A percentile compares a stretch with the other conserved stretches of the same genome.
These are phyloP conservation scores for Argyrosomus japonicus DNA, from an alignment of 2,113 vertebrate genomes.

Conservation along the genomic window DNA sequence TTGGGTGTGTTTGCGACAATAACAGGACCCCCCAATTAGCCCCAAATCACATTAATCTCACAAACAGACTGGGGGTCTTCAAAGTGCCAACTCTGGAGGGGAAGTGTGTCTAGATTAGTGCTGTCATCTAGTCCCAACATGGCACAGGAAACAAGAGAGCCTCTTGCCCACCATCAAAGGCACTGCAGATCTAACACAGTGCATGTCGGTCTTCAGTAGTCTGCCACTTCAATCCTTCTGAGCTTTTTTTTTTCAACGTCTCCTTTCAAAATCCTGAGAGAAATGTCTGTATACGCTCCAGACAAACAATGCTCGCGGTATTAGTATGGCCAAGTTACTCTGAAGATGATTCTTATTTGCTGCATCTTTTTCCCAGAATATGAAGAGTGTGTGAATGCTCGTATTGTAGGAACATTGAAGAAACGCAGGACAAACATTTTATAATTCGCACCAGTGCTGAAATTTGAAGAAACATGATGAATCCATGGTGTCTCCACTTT, in stretches of 20 bases:
- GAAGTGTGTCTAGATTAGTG: slow-evolving; percentile 67
- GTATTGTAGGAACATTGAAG: background rate
- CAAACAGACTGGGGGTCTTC: slow-evolving; percentile 61
- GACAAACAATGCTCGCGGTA: background rate
- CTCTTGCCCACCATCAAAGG: slow-evolving; percentile 68
- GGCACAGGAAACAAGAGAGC: slow-evolving; percentile 64
- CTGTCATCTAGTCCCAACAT: slow-evolving; percentile 30
- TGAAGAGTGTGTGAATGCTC: background rate
- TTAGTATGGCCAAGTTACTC: background rate
- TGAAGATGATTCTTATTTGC: background rate
- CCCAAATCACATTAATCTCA: slow-evolving; percentile 61
- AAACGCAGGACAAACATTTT: background rate
- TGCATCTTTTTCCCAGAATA: background rate
- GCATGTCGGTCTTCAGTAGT: slow-evolving; percentile 7
- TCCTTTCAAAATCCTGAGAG: background rate
- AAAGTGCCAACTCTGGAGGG: slow-evolving; percentile 67
- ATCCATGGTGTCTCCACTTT: background rate
- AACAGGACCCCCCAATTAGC: slow-evolving; percentile 44
- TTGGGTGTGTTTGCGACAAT: slow-evolving; percentile 36
- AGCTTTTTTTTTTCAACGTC: slow-evolving; percentile 44
- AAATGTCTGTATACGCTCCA: background rate
- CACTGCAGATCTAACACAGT: slow-evolving; percentile 46
- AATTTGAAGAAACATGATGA: background rate
- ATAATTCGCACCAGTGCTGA: background rate
- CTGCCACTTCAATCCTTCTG: slow-evolving; percentile 61